Evolutionary conservation across 2,797 vertebrate genomes (phyloP).

Genomic region (Silurus lanzhouensis): DNA sequence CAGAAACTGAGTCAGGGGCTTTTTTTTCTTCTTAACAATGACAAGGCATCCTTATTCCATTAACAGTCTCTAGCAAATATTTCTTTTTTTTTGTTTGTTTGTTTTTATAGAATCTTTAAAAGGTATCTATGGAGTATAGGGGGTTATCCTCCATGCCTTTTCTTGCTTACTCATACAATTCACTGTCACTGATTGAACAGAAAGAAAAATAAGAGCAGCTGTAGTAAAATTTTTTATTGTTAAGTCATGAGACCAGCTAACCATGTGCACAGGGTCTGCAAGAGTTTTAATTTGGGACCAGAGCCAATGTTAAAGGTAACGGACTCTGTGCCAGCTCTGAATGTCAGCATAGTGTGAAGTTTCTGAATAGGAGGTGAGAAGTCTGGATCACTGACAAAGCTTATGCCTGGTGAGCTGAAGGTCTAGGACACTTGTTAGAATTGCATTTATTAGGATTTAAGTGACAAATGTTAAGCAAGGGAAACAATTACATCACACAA

Average conservation of each 20-base stretch:
- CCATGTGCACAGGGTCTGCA: background rate
- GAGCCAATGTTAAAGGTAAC: conserved; percentile 57
- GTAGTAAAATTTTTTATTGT: background rate
- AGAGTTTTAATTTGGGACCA: conserved; percentile 10
- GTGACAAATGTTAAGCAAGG: background rate
- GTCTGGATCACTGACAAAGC: conserved; percentile 11
- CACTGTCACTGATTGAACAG: background rate
- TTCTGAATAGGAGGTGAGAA: conserved; percentile 40
- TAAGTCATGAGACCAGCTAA: conserved; percentile 1
- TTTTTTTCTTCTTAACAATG: background rate
- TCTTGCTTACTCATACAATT: background rate
- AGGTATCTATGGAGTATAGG: background rate
- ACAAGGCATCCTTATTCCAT: background rate
- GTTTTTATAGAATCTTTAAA: background rate
- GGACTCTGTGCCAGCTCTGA: conserved; percentile 58
- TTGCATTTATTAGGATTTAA: background rate
- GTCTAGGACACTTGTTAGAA: background rate
- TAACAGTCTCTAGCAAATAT: background rate
- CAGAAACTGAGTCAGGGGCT: conserved; percentile 29
- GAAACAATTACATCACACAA: background rate
- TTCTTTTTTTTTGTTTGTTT: background rate
- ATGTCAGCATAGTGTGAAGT: conserved; percentile 59
- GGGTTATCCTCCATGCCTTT: background rate
- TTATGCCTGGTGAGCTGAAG: conserved; percentile 49
- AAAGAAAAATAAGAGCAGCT: background rate